Evolutionary conservation across 2,797 vertebrate genomes (phyloP), one percentile per base, ranked within the genome.

Genomic region (Simalia tracyae): DNA sequence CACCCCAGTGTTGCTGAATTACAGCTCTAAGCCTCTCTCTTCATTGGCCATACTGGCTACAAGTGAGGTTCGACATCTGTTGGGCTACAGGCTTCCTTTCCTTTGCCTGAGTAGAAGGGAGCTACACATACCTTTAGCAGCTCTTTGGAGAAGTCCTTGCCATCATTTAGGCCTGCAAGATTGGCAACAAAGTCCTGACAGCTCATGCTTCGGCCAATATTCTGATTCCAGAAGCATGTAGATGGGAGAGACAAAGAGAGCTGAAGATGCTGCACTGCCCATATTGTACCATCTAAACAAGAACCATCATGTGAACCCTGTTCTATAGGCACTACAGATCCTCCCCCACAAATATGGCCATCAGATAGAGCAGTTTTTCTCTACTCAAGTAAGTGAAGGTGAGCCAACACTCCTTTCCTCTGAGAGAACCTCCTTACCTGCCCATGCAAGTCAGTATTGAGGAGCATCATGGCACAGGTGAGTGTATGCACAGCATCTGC

Each of bases 401-500:
- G 36, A 81, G 72, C 36, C 72, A 1, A 15, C 24, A 0, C 2
- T 8, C 19, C n/a, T 31, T 31, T n/a, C 17, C 26, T n/a, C 24
- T 4, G 1, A 2, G 46, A 31, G 46, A 10, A 31, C 19, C 15
- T 59, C 86, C 60, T 95, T 93, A 97, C 97, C 96, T 96, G 97
- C 84, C 97, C 99, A 0, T 99, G 99, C 94, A 99, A 97, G 96
- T 99, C 99, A 0, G 98, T 98, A 97, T 99, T 99, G 64, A 99
- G 98, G 24, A 99, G 98, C 99, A 99, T 99, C 90, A 99, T 17
- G n/a, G 98, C 98, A 24, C 99, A 99, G 0, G 98, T 99, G 92
- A 99, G 97, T 1, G 98, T 98, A 92, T 99, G 97, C 31, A 98
- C 98, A 0, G 98, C 89, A 57, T 98, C 98, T 99, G 96, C 84